phyloP scores from a whole-genome alignment of 2,797 vertebrate species.

The Emydoidea blandingii region DNA sequence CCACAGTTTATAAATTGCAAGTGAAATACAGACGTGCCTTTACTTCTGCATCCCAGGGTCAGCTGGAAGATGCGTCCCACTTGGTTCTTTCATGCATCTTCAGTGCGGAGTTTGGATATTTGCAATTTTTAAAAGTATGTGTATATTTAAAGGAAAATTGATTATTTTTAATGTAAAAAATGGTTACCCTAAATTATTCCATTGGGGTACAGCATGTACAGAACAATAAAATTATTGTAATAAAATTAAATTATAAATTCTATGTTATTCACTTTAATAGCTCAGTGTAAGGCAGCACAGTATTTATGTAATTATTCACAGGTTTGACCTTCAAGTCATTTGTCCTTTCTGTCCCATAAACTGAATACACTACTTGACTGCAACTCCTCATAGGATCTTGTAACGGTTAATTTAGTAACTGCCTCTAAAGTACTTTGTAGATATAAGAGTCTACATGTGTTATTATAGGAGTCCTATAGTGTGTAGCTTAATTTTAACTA shows the following conservation, averaged over 20 bases:
- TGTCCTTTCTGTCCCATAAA: no score
- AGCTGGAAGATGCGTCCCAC: background rate
- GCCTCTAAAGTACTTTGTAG: background rate
- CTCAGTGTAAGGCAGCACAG: no score
- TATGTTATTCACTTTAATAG: background rate
- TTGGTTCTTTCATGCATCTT: background rate
- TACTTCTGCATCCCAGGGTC: background rate
- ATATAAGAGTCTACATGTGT: background rate
- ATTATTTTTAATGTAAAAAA: constrained; percentile 37
- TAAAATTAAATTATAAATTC: background rate
- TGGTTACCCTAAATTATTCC: constrained; percentile 44
- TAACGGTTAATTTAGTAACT: background rate
- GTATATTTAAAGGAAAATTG: constrained; percentile 2
- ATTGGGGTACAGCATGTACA: background rate
- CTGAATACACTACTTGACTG: background rate
- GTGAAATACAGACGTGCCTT: background rate
- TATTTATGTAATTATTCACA: constrained; percentile 11
- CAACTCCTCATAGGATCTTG: background rate
- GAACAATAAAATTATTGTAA: background rate
- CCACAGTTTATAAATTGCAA: background rate
- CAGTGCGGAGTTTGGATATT: background rate
- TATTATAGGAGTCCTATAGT: background rate
- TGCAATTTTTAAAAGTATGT: background rate
- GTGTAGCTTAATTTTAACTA: background rate
- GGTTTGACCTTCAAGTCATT: constrained; percentile 9